Percentiles rank a stretch among this genome's conserved stretches.
These are phyloP conservation scores for Coreius guichenoti DNA, from an alignment of 2,797 vertebrate genomes.

Conservation along the genomic window DNA sequence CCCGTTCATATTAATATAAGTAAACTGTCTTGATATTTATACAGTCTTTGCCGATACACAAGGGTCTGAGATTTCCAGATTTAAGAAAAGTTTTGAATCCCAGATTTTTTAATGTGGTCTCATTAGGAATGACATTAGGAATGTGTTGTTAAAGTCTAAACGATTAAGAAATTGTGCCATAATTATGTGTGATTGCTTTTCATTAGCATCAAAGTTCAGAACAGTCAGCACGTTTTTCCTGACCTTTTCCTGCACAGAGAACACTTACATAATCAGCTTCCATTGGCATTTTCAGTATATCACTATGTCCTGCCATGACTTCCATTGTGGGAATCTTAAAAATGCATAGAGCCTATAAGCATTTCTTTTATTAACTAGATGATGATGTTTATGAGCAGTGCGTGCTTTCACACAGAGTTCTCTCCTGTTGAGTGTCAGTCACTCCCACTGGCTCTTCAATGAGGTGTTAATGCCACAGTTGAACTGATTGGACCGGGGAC, in stretches of 20 bases:
- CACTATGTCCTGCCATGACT: conserved; percentile 12
- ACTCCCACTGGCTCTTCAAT: conserved; percentile 32
- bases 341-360: neutral
- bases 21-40: neutral
- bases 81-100: neutral
- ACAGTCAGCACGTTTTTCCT: neutral
- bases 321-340: conserved; percentile 26
- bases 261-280: conserved; percentile 24
- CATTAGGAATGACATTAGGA: neutral
- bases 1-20: neutral
- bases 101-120: neutral
- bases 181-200: conserved; percentile 38
- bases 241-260: conserved; percentile 28
- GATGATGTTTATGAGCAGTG: conserved; percentile 25
- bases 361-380: neutral
- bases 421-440: conserved; percentile 27
- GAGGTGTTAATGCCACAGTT: conserved; percentile 62
- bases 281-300: conserved; percentile 15
- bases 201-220: conserved; percentile 41
- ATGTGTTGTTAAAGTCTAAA: neutral
- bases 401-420: conserved; percentile 33
- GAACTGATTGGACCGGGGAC: conserved; percentile 31
- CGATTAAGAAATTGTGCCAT: conserved; percentile 13
- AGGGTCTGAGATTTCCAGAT: neutral
- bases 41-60: neutral